Evolutionary conservation across 2,797 vertebrate species (phyloP), one percentile per base, ranked within the genome.

Genomic region (Crenuchus spilurus): DNA sequence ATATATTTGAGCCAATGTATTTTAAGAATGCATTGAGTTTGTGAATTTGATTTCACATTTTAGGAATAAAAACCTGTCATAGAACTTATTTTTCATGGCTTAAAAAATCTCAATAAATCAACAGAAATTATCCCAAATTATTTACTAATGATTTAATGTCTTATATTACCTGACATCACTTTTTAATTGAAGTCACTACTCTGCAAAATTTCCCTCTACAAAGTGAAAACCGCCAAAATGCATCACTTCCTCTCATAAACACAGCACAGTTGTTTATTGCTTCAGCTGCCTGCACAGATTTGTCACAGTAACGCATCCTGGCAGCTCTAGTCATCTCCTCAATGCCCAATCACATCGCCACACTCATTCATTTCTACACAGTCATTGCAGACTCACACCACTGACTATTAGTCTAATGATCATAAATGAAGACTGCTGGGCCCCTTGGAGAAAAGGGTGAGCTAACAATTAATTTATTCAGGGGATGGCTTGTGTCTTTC

Each of bases 401-500:
- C 46, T 70, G 22, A 78, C 54, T 80, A 33, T 78, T 75, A 65
- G 82, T 58, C 60, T 72, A 67, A 81, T 77, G 42, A 80, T 78
- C 68, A 75, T 84, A 85, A 79, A 70, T 80, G 74, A 86, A 76
- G 60, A 64, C 52, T 54, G 62, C 76, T 68, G 48, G 39, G 58
- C 71, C 75, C 62, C 65, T 71, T 66, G 66, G 41, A 72, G 77
- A 76, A 82, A 73, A 77, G 58, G 75, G 80, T 73, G 71, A 84
- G 84, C 77, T 76, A 79, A 75, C 57, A 74, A 83, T 80, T 88
- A 39, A 87, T 90, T 88, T 87, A 73, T 80, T 82, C 70, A 85
- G 80, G 79, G 63, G 78, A 73, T 81, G 80, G 80, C 86, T 86
- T 85, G 84, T 72, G 85, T 88, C 82, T 85, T 84, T 85, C 71